Evolutionary conservation across 2,797 vertebrate genomes (phyloP), one percentile per base, ranked within the genome.

Genomic region (Argyrosomus regius): DNA sequence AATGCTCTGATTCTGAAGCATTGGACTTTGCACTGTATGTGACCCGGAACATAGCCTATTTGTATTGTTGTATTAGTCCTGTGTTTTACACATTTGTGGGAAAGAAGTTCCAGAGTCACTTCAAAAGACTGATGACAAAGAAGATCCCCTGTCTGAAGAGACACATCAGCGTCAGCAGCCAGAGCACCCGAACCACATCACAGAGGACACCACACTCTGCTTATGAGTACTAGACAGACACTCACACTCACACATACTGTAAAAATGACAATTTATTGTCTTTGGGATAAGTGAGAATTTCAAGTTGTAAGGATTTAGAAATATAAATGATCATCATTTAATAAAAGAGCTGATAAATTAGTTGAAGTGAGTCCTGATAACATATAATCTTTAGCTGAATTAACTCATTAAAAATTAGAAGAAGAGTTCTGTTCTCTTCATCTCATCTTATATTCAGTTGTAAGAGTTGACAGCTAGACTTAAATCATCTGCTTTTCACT

Each of bases 21-120:
- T 59, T 96, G 11, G 94, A 95, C 80, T 94, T 92, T 1, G 93
- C 93, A 0, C 53, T 94, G 22, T 95, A 95, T 5, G 45, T 96
- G 35, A 96, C 93, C 0, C 89, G 94, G 0, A 96, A 96, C 78
- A 66, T 96, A 0, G 95, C 96, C 16, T 96, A 95, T 67, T 59
- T 96, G 20, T 96, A 96, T 72, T 95, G 95, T 77, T 96, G 95
- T 82, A 92, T 96, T 39, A 95, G 95, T 71, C 96, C 96, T 0
- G 76, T 96, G 17, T 96, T 96, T 80, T 96, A 96, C 78, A 96
- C 95, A 0, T 96, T 96, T 35, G 77, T 96, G 24, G 96, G 96
- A 0, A 96, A 95, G 82, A 96, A 96, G 85, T 96, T 96, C 71
- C 95, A 96, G 72, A 92, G 77, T 17, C 95, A 96, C 74, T 93